These are phyloP conservation scores for Oscheius sp. DNA, from an alignment of 2,888 invertebrate species.

Conservation along the genomic window DNA sequence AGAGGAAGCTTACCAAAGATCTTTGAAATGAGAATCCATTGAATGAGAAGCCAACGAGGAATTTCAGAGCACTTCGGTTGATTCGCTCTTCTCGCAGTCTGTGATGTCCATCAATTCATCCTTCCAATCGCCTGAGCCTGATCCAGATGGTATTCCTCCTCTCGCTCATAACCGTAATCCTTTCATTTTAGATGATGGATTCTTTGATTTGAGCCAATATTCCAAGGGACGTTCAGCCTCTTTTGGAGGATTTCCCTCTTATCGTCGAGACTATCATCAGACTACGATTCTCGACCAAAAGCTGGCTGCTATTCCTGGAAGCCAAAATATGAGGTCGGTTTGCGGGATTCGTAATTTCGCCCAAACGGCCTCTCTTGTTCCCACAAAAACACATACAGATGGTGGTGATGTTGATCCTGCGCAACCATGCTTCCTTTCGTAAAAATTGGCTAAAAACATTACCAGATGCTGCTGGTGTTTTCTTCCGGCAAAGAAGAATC, in stretches of 20 bases:
- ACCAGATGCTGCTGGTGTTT: conserved; percentile 10
- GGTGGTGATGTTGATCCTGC: conserved; percentile 9
- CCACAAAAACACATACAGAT: conserved; percentile 2
- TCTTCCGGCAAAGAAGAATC: not conserved
- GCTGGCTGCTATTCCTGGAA: conserved; percentile 20
- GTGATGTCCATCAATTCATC: conserved; percentile 17
- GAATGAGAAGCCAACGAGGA: too few relatives aligned
- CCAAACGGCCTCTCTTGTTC: not conserved
- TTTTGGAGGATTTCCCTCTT: conserved; percentile 16
- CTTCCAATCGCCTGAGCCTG: conserved; percentile 22
- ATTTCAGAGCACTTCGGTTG: conserved; percentile 20
- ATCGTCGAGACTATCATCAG: conserved; percentile 19
- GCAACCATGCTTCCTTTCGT: too few relatives aligned
- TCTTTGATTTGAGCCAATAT: conserved; percentile 24
- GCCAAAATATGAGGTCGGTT: conserved; percentile 2
- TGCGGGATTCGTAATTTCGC: too few relatives aligned
- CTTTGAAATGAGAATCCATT: too few relatives aligned
- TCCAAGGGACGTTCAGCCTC: conserved; percentile 21
- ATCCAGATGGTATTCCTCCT: conserved; percentile 3
- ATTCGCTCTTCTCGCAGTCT: conserved; percentile 22
- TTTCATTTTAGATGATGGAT: conserved; percentile 17
- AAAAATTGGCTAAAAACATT: conserved; percentile 1
- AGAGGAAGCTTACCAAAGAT: too few relatives aligned
- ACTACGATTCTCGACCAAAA: conserved; percentile 17
- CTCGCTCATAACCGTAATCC: not conserved